Evolutionary conservation across 2,113 vertebrate genomes (phyloP).

Genomic region (Peromyscus polionotus): DNA sequence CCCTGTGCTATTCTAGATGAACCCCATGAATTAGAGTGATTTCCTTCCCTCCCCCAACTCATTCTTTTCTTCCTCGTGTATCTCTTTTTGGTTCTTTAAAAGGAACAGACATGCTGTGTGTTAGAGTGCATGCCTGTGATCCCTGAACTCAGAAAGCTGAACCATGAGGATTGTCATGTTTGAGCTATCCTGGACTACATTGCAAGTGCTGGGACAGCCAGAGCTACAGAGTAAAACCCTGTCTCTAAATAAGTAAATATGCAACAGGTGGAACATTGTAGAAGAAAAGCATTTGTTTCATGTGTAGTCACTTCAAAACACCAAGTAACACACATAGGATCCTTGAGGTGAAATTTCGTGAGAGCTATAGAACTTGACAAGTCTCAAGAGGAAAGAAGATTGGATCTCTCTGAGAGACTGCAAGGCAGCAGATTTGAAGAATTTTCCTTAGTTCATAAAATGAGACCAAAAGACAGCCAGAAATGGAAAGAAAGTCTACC

Average conservation of each 20-base stretch:
- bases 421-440: not conserved
- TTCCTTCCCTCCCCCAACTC: not conserved
- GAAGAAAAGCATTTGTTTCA: not conserved
- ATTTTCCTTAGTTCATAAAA: not conserved
- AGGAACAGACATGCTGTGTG: not conserved
- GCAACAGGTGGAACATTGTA: not conserved
- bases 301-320: not conserved
- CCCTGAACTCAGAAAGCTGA: not conserved
- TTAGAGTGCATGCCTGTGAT: not conserved
- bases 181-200: not conserved
- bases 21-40: conserved; percentile 20
- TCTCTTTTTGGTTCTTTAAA: conserved; percentile 48
- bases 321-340: not conserved
- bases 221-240: not conserved
- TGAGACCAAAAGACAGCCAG: not conserved
- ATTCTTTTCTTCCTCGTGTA: not conserved
- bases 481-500: conserved; percentile 8
- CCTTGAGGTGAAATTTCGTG: not conserved
- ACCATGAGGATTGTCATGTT: not conserved
- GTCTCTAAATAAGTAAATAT: not conserved
- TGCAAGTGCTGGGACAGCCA: not conserved
- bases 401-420: not conserved
- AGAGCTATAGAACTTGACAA: not conserved
- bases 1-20: not conserved
- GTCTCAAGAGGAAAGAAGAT: not conserved